Evolutionary conservation across 2,888 invertebrate species (phyloP).

Genomic region (Salpingus planirostris): DNA sequence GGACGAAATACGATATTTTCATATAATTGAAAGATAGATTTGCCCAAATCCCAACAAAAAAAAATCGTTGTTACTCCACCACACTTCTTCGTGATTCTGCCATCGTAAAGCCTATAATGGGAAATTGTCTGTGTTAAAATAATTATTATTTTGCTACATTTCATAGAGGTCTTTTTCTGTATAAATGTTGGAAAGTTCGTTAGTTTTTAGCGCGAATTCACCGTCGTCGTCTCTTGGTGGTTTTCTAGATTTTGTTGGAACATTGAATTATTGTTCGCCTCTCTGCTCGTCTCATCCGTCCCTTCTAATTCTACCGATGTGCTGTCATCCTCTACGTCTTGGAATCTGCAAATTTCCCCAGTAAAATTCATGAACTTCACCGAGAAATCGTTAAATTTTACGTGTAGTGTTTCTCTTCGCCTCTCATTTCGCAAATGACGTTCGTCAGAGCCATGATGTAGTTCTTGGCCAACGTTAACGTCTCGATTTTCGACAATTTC

Average conservation of each 20-base stretch:
- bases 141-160: too few relatives aligned
- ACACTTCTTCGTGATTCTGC: too few relatives aligned
- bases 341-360: conserved; percentile 35
- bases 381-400: conserved; percentile 31
- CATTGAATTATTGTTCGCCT: conserved; percentile 49
- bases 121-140: too few relatives aligned
- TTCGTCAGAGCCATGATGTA: conserved; percentile 76
- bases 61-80: too few relatives aligned
- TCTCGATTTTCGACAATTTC: conserved; percentile 71
- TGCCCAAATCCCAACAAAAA: too few relatives aligned
- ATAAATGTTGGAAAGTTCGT: too few relatives aligned
- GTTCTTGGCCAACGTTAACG: conserved; percentile 70
- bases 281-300: conserved; percentile 28
- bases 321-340: conserved; percentile 39
- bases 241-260: conserved; percentile 48
- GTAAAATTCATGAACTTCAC: not conserved
- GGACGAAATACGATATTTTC: too few relatives aligned
- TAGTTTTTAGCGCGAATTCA: conserved; percentile 27
- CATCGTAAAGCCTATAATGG: too few relatives aligned
- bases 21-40: too few relatives aligned
- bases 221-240: conserved; percentile 31
- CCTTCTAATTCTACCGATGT: conserved; percentile 35
- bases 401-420: conserved; percentile 60
- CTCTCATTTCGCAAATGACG: conserved; percentile 69
- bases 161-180: too few relatives aligned